These are phyloP conservation scores for Orthonevra nobilis DNA, from an alignment of 2,888 invertebrate species.

Conservation along the genomic window DNA sequence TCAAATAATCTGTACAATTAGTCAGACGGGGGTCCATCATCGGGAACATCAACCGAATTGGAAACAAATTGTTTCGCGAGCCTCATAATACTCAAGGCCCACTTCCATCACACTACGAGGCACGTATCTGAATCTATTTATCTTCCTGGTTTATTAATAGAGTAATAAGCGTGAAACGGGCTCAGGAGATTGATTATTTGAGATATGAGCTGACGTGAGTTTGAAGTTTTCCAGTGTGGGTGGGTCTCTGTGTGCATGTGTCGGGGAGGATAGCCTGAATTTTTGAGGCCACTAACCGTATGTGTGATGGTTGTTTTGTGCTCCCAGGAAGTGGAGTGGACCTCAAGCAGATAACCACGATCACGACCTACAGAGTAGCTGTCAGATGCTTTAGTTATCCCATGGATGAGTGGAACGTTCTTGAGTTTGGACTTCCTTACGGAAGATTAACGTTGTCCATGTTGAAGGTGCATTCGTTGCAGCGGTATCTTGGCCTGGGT, in stretches of 20 bases:
- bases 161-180: constrained; percentile 63
- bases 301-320: not conserved
- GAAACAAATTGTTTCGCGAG: constrained; percentile 44
- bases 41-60: constrained; percentile 43
- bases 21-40: constrained; percentile 49
- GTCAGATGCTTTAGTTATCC: constrained; percentile 42
- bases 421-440: constrained; percentile 47
- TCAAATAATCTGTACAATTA: constrained; percentile 49
- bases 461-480: constrained; percentile 15
- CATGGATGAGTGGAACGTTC: constrained; percentile 31
- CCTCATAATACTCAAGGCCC: not conserved
- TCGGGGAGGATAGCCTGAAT: constrained; percentile 36
- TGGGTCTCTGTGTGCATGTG: constrained; percentile 39
- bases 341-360: constrained; percentile 51
- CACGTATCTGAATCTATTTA: constrained; percentile 61
- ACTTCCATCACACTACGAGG: constrained; percentile 34
- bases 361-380: constrained; percentile 66
- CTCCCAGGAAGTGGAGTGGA: constrained; percentile 35
- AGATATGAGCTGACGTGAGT: constrained; percentile 36
- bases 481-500: constrained; percentile 48
- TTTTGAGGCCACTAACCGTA: constrained; percentile 17
- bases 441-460: constrained; percentile 59
- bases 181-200: constrained; percentile 63
- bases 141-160: constrained; percentile 64
- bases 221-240: constrained; percentile 38